These are phyloP conservation scores for Synodontis membranacea DNA, from an alignment of 2,113 vertebrate species.

Conservation along the genomic window DNA sequence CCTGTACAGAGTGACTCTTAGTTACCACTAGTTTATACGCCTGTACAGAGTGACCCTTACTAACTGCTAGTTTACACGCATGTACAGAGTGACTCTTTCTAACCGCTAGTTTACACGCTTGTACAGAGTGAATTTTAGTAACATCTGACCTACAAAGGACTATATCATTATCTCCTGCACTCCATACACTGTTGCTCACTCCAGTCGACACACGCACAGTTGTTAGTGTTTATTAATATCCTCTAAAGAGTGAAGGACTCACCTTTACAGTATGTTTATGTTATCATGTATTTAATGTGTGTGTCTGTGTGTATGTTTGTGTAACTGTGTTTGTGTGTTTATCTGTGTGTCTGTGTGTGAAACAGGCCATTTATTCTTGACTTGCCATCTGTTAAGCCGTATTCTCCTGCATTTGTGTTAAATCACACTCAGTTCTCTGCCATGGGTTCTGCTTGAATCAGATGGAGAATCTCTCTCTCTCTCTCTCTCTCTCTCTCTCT, in stretches of 20 bases:
- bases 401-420: not conserved
- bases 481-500: too few relatives aligned
- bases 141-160: too few relatives aligned
- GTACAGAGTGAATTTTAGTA: too few relatives aligned
- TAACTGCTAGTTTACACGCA: too few relatives aligned
- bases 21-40: too few relatives aligned
- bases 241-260: not conserved
- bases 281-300: not conserved
- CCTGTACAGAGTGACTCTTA: too few relatives aligned
- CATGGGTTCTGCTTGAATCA: not conserved
- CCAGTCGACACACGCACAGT: too few relatives aligned
- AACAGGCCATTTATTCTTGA: not conserved
- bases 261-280: not conserved
- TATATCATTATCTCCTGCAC: too few relatives aligned
- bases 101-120: too few relatives aligned
- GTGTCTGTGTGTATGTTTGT: not conserved
- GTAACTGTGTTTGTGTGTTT: not conserved
- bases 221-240: not conserved
- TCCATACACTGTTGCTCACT: too few relatives aligned
- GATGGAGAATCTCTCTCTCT: not conserved
- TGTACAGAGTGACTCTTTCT: too few relatives aligned
- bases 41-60: too few relatives aligned
- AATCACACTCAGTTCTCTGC: not conserved
- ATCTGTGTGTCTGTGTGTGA: not conserved
- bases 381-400: constrained; percentile 1